A percentile compares a stretch with the other conserved stretches of the same genome.
These are phyloP conservation scores for Malthinus flaveolus DNA, from an alignment of 2,888 invertebrate species.

Conservation along the genomic window DNA sequence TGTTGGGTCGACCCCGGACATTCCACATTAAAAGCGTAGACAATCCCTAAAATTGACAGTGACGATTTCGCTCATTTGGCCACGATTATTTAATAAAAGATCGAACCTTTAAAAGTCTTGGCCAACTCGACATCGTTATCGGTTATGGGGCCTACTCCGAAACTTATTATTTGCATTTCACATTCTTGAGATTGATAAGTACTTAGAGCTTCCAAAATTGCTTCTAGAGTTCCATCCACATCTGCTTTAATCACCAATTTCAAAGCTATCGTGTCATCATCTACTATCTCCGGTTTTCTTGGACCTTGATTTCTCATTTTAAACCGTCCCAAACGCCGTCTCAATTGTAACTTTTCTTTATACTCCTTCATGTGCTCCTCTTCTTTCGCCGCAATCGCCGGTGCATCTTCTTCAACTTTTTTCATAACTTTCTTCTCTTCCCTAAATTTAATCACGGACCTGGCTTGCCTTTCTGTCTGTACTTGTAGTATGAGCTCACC, in stretches of 20 bases:
- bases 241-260: slow-evolving; percentile 71
- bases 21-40: slow-evolving; percentile 88
- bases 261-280: slow-evolving; percentile 46
- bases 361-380: slow-evolving; percentile 69
- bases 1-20: slow-evolving; percentile 56
- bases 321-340: slow-evolving; percentile 64
- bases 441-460: slow-evolving; percentile 54
- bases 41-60: slow-evolving; percentile 55
- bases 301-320: slow-evolving; percentile 62
- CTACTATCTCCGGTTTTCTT: slow-evolving; percentile 59
- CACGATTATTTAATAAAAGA: neutral
- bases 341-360: slow-evolving; percentile 61
- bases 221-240: slow-evolving; percentile 95
- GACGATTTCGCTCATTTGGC: neutral
- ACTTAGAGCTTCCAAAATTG: slow-evolving; percentile 86
- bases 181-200: slow-evolving; percentile 82
- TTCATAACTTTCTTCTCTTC: slow-evolving; percentile 61
- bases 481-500: slow-evolving; percentile 90
- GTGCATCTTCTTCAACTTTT: slow-evolving; percentile 66
- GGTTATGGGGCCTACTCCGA: slow-evolving; percentile 85
- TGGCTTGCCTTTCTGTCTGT: slow-evolving; percentile 50
- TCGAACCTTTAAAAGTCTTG: slow-evolving; percentile 64
- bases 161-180: slow-evolving; percentile 82
- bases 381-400: slow-evolving; percentile 67
- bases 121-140: slow-evolving; percentile 85